phyloP scores from a whole-genome alignment of 2,888 invertebrate genomes.

The Monochamus alternatus region DNA sequence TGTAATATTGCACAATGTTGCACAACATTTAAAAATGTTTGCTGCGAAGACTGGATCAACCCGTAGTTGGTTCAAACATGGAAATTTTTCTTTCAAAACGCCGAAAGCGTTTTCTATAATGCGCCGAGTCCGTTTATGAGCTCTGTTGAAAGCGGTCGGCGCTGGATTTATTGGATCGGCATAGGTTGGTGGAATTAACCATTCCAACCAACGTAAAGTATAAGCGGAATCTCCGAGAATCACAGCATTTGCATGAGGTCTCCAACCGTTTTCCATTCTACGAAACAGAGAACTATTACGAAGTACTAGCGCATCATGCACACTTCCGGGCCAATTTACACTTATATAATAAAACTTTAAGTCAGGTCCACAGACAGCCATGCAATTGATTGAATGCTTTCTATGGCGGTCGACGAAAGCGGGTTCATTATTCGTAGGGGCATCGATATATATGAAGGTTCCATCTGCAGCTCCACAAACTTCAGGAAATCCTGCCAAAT shows the following conservation, averaged over 20 bases:
- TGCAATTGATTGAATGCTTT: too few relatives aligned
- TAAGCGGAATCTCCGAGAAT: constrained; percentile 47
- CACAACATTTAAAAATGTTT: neutral
- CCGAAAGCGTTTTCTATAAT: constrained; percentile 34
- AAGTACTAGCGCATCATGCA: constrained; percentile 53
- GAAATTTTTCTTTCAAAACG: constrained; percentile 42
- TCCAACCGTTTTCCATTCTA: constrained; percentile 48
- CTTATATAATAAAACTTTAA: constrained; percentile 49
- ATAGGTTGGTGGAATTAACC: constrained; percentile 45
- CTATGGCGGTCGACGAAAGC: neutral
- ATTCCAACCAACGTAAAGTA: constrained; percentile 37
- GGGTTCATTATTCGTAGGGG: neutral
- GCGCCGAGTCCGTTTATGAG: neutral
- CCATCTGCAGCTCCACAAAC: neutral
- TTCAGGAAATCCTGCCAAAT: neutral
- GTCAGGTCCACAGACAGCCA: constrained; percentile 51
- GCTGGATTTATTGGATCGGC: constrained; percentile 22
- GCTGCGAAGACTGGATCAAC: constrained; percentile 39
- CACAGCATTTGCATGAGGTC: constrained; percentile 47
- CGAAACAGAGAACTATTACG: constrained; percentile 46
- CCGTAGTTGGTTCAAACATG: constrained; percentile 36
- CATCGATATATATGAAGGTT: neutral
- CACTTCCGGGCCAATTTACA: constrained; percentile 50
- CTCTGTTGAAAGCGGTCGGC: neutral
- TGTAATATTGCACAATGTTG: neutral